These are phyloP conservation scores for Melospiza georgiana DNA, from an alignment of 2,113 vertebrate genomes.

Conservation along the genomic window DNA sequence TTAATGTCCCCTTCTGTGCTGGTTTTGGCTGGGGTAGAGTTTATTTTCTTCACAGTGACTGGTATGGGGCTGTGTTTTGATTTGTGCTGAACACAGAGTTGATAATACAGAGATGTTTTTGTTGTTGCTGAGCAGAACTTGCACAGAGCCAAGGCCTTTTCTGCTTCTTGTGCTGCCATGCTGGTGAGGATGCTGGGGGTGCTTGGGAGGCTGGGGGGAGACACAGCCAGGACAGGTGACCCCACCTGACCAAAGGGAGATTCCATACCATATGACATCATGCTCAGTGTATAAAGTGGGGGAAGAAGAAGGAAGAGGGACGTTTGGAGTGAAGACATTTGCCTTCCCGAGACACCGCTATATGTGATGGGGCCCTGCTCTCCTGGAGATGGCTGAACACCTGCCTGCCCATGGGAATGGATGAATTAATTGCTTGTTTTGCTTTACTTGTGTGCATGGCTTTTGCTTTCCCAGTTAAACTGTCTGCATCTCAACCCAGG, in stretches of 20 bases:
- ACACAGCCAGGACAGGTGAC: background rate
- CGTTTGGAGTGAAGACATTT: background rate
- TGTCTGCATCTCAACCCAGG: accelerated
- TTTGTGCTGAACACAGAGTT: background rate
- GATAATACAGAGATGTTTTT: background rate
- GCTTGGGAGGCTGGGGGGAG: background rate
- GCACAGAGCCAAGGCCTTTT: background rate
- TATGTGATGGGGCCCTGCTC: background rate
- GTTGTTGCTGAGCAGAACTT: background rate
- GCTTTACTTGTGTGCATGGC: background rate
- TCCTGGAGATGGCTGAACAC: background rate
- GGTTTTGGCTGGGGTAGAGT: background rate
- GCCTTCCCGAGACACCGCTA: accelerated
- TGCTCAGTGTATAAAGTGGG: background rate
- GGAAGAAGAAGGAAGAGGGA: background rate
- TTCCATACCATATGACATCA: background rate
- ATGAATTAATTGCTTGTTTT: background rate
- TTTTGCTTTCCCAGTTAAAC: background rate
- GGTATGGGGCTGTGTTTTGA: background rate
- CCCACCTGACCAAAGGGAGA: background rate
- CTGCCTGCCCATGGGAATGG: background rate
- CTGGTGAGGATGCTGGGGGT: background rate
- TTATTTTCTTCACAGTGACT: background rate
- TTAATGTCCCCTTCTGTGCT: background rate
- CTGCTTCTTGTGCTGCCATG: background rate